Evolutionary conservation across 2,797 vertebrate genomes (phyloP), one percentile per base, ranked within the genome.

Genomic region (Serranus cabrilla): DNA sequence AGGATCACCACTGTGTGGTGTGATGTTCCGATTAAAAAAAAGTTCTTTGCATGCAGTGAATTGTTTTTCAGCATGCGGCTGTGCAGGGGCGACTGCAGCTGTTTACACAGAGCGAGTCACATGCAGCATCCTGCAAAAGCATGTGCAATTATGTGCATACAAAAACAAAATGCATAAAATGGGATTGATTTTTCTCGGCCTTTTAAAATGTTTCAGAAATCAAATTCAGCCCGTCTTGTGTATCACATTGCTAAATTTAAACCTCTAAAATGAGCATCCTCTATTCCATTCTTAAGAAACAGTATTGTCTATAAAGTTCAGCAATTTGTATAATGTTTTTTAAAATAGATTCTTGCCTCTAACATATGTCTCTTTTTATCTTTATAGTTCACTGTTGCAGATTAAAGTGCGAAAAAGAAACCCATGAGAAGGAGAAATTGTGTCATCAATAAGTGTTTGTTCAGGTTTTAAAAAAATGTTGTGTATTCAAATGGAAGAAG

Each of bases 401-500:
- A 27, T 18, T 47, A 31, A 59, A 31, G 11, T 31, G 17, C 6
- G 13, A 68, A 27, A 59, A 69, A 46, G 3, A 21, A 42, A 78
- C 45, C 18, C 45, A 60, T 16, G 25, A 71, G 43, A 69, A 11
- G 31, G 18, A 79, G 59, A 56, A 58, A 49, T 5, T 50, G 27
- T 31, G 55, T 75, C 63, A 52, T 56, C 50, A 70, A 42, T 39
- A 34, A 57, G 54, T 50, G n/a, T 39, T 47, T 73, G 27, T 62
- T 71, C 14, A 54, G 64, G 56, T 51, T 68, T 43, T 47, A 74
- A 55, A 65, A 54, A 47, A 54, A 52, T 21, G 25, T 57, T 54
- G 51, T 75, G 62, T 82, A 66, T 84, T 76, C 62, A 76, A 75
- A 68, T 62, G 39, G 39, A 52, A 45, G 59, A 39, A 45, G 42